A percentile compares a stretch with the other conserved stretches of the same genome.
These are phyloP conservation scores for Pelvicachromis taeniatus DNA, from an alignment of 2,113 vertebrate species.

Conservation along the genomic window DNA sequence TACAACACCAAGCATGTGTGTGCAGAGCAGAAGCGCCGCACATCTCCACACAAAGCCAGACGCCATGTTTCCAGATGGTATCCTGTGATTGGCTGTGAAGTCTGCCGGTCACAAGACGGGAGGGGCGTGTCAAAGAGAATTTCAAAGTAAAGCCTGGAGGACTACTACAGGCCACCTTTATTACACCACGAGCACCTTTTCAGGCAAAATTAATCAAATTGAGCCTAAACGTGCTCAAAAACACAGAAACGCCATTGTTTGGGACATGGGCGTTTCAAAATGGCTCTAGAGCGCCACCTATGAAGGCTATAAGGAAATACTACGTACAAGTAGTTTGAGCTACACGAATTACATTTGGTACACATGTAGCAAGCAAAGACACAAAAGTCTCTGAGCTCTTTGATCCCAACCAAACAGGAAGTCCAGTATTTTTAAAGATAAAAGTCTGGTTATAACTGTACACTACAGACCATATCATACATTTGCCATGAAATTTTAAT, in stretches of 20 bases:
- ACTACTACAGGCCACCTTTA: neutral
- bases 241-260: neutral
- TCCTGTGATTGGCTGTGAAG: conserved; percentile 45
- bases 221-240: neutral
- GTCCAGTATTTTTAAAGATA: neutral
- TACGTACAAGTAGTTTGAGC: neutral
- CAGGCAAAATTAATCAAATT: neutral
- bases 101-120: conserved; percentile 34
- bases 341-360: neutral
- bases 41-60: conserved; percentile 26
- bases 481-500: neutral
- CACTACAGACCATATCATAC: accelerated
- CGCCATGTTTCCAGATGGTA: conserved; percentile 71
- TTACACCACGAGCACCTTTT: neutral
- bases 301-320: neutral
- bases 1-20: conserved; percentile 12
- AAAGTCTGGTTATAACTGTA: neutral
- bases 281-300: neutral
- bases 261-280: neutral
- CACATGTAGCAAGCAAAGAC: neutral
- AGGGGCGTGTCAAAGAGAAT: neutral
- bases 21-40: conserved; percentile 54
- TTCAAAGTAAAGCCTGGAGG: neutral
- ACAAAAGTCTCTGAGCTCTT: neutral
- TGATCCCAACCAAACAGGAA: neutral